phyloP scores from a whole-genome alignment of 2,797 vertebrate species.

The Acanthopagrus latus region DNA sequence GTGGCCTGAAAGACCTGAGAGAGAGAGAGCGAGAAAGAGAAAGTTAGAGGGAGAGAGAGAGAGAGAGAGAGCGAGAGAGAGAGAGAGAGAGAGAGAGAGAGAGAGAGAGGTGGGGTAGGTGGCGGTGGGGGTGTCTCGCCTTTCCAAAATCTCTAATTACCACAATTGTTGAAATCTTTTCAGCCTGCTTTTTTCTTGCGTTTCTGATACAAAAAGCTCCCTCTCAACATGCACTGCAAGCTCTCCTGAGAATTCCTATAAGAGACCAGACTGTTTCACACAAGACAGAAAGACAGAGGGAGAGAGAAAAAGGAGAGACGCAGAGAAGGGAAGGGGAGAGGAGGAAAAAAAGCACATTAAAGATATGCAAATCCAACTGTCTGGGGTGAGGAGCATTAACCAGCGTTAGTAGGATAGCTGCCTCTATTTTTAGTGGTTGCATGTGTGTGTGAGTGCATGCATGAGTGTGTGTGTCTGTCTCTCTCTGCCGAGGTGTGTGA shows the following conservation, averaged over 20 bases:
- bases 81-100: conserved; percentile 52
- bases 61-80: conserved; percentile 57
- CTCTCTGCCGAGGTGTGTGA: conserved; percentile 81
- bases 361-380: conserved; percentile 86
- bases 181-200: conserved; percentile 70
- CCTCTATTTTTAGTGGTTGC: conserved; percentile 81
- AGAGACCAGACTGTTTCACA: conserved; percentile 74
- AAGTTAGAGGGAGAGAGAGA: conserved; percentile 51
- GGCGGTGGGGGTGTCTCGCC: conserved; percentile 58
- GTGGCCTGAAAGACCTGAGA: conserved; percentile 75
- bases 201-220: conserved; percentile 69
- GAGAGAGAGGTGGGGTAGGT: conserved; percentile 59
- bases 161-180: conserved; percentile 79
- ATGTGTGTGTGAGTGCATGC: conserved; percentile 20
- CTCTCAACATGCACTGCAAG: conserved; percentile 67
- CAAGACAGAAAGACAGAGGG: conserved; percentile 57
- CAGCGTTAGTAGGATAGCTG: conserved; percentile 79
- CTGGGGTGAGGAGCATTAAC: conserved; percentile 82
- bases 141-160: conserved; percentile 86
- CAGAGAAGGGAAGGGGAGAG: conserved; percentile 28
- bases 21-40: conserved; percentile 45
- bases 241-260: conserved; percentile 74
- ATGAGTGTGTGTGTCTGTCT: conserved; percentile 47
- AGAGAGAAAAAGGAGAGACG: conserved; percentile 28
- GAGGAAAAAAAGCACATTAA: conserved; percentile 77